These are phyloP conservation scores for Gymnoscopelus microlampas DNA, from an alignment of 2,797 vertebrate genomes.

Conservation along the genomic window DNA sequence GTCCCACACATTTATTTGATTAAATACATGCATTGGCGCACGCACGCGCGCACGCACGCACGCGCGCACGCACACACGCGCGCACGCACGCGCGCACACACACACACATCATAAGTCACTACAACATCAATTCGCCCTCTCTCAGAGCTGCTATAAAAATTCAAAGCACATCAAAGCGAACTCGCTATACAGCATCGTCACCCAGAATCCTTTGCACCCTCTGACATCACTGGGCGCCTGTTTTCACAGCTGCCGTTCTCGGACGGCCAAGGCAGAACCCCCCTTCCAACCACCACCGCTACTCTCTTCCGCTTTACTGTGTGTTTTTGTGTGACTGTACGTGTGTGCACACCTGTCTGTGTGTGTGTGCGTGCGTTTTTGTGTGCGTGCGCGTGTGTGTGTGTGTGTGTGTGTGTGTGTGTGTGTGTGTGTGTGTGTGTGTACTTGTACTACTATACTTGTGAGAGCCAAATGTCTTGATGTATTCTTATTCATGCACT, in stretches of 20 bases:
- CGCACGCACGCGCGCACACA: slow-evolving; percentile 18
- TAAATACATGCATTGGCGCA: background rate
- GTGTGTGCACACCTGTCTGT: slow-evolving; percentile 12
- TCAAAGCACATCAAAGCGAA: slow-evolving; percentile 68
- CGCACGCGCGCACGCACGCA: slow-evolving; percentile 16
- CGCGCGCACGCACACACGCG: background rate
- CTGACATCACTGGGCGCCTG: slow-evolving; percentile 78
- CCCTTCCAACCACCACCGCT: slow-evolving; percentile 35
- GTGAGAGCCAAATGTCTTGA: too few species aligned
- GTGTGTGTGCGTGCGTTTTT: slow-evolving; percentile 26
- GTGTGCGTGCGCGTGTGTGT: slow-evolving; percentile 30
- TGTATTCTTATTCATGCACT: too few species aligned
- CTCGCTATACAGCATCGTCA: slow-evolving; percentile 30
- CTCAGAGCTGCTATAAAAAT: slow-evolving; percentile 41
- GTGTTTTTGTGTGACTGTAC: slow-evolving; percentile 32
- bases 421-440: slow-evolving; percentile 23
- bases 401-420: slow-evolving; percentile 18
- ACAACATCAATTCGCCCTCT: slow-evolving; percentile 25
- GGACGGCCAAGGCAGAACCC: slow-evolving; percentile 51
- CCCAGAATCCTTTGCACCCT: slow-evolving; percentile 71
- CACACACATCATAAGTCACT: slow-evolving; percentile 2
- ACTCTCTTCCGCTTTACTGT: slow-evolving; percentile 42
- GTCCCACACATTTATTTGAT: background rate
- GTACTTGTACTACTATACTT: background rate
- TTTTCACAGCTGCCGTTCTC: slow-evolving; percentile 78